A percentile compares a stretch with the other conserved stretches of the same genome.
These are phyloP conservation scores for Digitonthophagus gazella DNA, from an alignment of 2,888 invertebrate species.

Conservation along the genomic window DNA sequence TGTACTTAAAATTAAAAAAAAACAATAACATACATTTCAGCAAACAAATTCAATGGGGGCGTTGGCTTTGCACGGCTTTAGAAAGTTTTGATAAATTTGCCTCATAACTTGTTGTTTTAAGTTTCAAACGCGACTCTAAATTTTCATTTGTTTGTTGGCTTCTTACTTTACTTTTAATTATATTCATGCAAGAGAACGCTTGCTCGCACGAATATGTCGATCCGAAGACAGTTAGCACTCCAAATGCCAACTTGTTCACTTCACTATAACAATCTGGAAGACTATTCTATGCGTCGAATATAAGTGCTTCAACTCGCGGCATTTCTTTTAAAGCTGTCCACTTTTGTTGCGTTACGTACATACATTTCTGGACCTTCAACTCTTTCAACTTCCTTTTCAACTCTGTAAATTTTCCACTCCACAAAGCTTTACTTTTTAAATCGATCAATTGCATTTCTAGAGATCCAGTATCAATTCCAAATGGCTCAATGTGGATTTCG, in stretches of 20 bases:
- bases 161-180: conserved; percentile 33
- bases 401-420: conserved; percentile 37
- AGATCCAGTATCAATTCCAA: conserved; percentile 36
- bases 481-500: conserved; percentile 35
- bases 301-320: conserved; percentile 35
- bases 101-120: conserved; percentile 28
- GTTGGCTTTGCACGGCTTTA: not conserved
- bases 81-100: conserved; percentile 21
- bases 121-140: conserved; percentile 27
- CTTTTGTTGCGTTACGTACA: conserved; percentile 32
- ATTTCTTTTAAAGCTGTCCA: conserved; percentile 38
- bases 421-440: conserved; percentile 38
- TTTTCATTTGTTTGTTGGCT: conserved; percentile 32
- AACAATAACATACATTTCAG: conserved; percentile 5
- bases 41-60: not conserved
- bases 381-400: conserved; percentile 36
- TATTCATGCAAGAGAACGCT: conserved; percentile 35
- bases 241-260: conserved; percentile 24
- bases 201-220: conserved; percentile 34
- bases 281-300: conserved; percentile 41
- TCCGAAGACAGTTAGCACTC: conserved; percentile 23
- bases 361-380: conserved; percentile 33
- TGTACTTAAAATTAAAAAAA: conserved; percentile 1
- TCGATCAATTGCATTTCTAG: conserved; percentile 36
- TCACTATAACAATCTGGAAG: conserved; percentile 24